Evolutionary conservation across 2,888 invertebrate genomes (phyloP).

Genomic region (Abscondita cerata): DNA sequence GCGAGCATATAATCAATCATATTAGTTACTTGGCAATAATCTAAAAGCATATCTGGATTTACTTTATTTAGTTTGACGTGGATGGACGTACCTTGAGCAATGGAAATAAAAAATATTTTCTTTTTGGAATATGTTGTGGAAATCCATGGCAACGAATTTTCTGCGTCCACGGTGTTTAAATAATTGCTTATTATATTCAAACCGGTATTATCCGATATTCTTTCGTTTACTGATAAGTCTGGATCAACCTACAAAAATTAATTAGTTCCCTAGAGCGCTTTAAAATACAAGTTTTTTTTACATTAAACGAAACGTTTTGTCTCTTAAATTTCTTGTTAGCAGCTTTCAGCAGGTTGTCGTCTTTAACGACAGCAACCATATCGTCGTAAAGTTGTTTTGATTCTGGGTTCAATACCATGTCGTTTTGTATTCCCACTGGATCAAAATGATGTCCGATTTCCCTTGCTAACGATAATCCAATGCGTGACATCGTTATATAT

Average conservation of each 20-base stretch:
- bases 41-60: slow-evolving; percentile 29
- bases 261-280: slow-evolving; percentile 12
- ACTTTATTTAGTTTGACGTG: neutral
- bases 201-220: slow-evolving; percentile 45
- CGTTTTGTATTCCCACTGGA: slow-evolving; percentile 41
- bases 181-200: slow-evolving; percentile 39
- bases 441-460: slow-evolving; percentile 48
- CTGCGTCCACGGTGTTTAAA: slow-evolving; percentile 28
- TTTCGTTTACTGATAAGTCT: slow-evolving; percentile 37
- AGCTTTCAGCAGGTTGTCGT: slow-evolving; percentile 20
- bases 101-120: slow-evolving; percentile 43
- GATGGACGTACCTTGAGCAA: slow-evolving; percentile 49
- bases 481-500: slow-evolving; percentile 42
- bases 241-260: slow-evolving; percentile 30
- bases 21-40: slow-evolving; percentile 42
- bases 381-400: slow-evolving; percentile 31
- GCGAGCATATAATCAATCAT: slow-evolving; percentile 42
- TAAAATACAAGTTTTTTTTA: neutral
- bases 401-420: slow-evolving; percentile 26
- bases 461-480: slow-evolving; percentile 45
- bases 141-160: slow-evolving; percentile 41
- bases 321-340: slow-evolving; percentile 21
- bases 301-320: slow-evolving; percentile 22
- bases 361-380: slow-evolving; percentile 25
- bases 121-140: slow-evolving; percentile 38